phyloP scores from a whole-genome alignment of 2,797 vertebrate species.

The Poecilia picta region DNA sequence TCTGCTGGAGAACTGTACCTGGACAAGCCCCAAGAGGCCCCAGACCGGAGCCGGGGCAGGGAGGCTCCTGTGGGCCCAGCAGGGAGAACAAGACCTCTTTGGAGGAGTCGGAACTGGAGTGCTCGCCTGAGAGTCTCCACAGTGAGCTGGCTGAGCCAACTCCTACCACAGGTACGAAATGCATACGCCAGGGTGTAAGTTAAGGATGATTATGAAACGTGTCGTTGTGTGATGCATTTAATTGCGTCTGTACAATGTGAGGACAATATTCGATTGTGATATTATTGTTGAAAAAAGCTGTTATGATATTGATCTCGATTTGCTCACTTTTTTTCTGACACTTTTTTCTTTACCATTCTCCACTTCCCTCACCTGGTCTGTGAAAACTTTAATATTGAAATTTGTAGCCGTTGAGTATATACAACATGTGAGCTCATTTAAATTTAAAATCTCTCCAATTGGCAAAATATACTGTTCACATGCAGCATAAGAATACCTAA shows the following conservation, averaged over 20 bases:
- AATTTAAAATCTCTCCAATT: neutral
- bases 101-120: slow-evolving; percentile 73
- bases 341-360: neutral
- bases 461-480: neutral
- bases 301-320: no score
- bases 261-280: neutral
- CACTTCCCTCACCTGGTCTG: neutral
- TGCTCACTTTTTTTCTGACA: neutral
- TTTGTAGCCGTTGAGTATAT: neutral
- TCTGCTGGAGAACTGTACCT: slow-evolving; percentile 64
- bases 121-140: slow-evolving; percentile 75
- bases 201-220: no score
- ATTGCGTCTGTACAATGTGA: neutral
- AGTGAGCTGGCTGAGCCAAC: slow-evolving; percentile 83
- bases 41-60: slow-evolving; percentile 57
- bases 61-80: slow-evolving; percentile 61
- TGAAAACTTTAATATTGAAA: neutral
- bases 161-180: slow-evolving; percentile 86
- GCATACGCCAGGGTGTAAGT: neutral
- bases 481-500: neutral
- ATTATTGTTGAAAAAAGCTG: neutral
- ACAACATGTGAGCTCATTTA: neutral
- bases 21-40: slow-evolving; percentile 51
- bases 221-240: neutral
- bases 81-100: slow-evolving; percentile 71